Percentiles rank a stretch among this genome's conserved stretches.
Conservation (phyloP, 2,797 vertebrate genomes). For the Channa striata region DNA sequence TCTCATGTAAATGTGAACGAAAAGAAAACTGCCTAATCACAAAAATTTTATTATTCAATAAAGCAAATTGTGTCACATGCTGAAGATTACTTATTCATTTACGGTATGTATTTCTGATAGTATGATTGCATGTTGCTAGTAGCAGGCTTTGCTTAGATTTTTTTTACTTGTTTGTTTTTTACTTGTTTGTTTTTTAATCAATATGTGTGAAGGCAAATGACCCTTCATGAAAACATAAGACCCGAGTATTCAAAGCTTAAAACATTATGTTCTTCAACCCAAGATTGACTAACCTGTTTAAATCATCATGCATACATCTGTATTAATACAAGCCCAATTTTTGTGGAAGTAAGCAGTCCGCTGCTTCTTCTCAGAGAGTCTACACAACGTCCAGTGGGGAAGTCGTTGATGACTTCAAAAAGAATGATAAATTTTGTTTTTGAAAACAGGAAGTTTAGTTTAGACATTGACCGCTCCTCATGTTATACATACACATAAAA, state of each 20-base stretch:
- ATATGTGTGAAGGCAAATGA: constrained; percentile 24
- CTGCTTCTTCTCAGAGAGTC: constrained; percentile 5
- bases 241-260: background rate
- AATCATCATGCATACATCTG: background rate
- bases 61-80: background rate
- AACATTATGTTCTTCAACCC: background rate
- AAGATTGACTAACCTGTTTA: constrained; percentile 15
- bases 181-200: too few relatives aligned
- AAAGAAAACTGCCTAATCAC: background rate
- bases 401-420: constrained; percentile 33
- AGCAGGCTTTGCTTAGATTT: constrained; percentile 27
- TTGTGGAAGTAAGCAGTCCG: constrained; percentile 5
- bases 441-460: constrained; percentile 34
- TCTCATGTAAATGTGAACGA: background rate
- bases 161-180: too few relatives aligned
- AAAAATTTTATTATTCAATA: background rate
- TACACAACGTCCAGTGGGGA: constrained; percentile 3
- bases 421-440: constrained; percentile 39
- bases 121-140: constrained; percentile 20
- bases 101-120: too few relatives aligned
- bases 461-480: background rate
- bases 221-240: constrained; percentile 10
- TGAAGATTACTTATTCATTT: constrained; percentile 19
- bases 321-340: background rate
- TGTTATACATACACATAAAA: background rate